Evolutionary conservation across 2,797 vertebrate species (phyloP).

Genomic region (Dromococcyx pavoninus): DNA sequence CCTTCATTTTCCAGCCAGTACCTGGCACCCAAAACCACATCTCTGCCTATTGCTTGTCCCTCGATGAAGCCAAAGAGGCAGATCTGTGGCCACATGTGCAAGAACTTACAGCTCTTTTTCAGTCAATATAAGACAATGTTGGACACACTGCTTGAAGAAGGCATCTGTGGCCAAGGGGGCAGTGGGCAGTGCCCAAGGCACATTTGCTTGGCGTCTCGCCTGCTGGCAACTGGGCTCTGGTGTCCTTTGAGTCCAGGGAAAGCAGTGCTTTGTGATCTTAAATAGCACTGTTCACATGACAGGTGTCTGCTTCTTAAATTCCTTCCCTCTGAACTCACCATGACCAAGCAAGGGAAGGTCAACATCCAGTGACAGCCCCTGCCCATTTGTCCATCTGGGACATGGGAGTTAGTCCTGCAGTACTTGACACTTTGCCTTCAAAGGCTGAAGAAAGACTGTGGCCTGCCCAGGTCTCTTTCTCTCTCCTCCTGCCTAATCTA

Average conservation of each 20-base stretch:
- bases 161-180: background rate
- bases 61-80: background rate
- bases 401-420: background rate
- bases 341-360: background rate
- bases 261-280: background rate
- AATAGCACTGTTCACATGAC: background rate
- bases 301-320: background rate
- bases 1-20: background rate
- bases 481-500: background rate
- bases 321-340: slow-evolving; percentile 30
- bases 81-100: background rate
- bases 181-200: background rate
- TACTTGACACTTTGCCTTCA: background rate
- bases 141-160: background rate
- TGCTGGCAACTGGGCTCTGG: background rate
- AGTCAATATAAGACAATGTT: background rate
- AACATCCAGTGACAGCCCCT: background rate
- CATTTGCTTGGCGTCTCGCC: background rate
- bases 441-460: background rate
- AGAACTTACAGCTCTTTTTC: background rate
- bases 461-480: background rate
- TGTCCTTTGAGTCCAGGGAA: slow-evolving; percentile 9
- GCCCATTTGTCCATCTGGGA: background rate
- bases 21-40: background rate
- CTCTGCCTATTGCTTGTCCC: background rate